Conservation (phyloP, 2,888 invertebrate genomes). For the Thereva unica region DNA sequence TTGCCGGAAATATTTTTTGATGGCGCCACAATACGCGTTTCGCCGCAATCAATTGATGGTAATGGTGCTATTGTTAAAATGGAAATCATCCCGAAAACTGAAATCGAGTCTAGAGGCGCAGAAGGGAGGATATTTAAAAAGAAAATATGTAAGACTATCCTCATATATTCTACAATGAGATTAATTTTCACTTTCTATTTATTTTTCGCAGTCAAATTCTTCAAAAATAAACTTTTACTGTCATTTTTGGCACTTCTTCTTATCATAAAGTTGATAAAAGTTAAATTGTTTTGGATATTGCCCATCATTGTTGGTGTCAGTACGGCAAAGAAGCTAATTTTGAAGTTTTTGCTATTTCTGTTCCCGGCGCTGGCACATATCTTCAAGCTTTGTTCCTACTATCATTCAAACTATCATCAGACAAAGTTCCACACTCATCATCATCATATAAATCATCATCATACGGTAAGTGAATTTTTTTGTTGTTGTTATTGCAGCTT, state of each 20-base stretch:
- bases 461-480: constrained; percentile 60
- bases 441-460: constrained; percentile 78
- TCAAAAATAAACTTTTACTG: constrained; percentile 73
- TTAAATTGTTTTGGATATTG: constrained; percentile 78
- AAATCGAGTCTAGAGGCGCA: constrained; percentile 56
- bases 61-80: constrained; percentile 76
- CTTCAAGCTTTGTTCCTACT: constrained; percentile 83
- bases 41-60: constrained; percentile 72
- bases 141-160: constrained; percentile 53
- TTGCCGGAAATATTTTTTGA: constrained; percentile 75
- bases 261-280: constrained; percentile 77
- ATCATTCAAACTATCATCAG: constrained; percentile 72
- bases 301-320: constrained; percentile 79
- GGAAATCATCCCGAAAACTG: constrained; percentile 66
- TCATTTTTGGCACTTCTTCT: constrained; percentile 76
- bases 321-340: constrained; percentile 80
- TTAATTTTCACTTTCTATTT: background rate
- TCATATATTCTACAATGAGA: background rate
- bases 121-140: constrained; percentile 64
- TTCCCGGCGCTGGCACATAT: constrained; percentile 82
- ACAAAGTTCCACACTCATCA: constrained; percentile 83
- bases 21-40: constrained; percentile 72
- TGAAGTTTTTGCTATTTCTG: constrained; percentile 78
- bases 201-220: constrained; percentile 71
- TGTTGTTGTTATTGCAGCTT: background rate